These are phyloP conservation scores for Eupithecia tripunctaria DNA, from an alignment of 2,888 invertebrate species.

Conservation along the genomic window DNA sequence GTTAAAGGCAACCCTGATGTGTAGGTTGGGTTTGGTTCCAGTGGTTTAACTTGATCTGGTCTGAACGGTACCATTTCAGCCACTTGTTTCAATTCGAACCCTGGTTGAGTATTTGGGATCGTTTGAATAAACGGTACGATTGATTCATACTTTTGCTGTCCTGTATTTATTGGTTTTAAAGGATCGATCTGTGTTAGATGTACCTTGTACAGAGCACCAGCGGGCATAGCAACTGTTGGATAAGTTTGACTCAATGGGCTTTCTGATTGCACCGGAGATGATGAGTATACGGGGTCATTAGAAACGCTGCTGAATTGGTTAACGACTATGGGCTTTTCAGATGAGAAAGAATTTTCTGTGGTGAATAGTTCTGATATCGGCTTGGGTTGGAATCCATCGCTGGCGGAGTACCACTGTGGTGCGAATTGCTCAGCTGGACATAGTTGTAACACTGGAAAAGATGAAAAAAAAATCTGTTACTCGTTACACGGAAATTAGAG, in stretches of 20 bases:
- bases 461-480: background rate
- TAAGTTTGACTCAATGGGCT: constrained; percentile 3
- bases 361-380: constrained; percentile 74
- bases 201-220: constrained; percentile 28
- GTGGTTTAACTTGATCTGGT: constrained; percentile 12
- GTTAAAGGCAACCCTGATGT: constrained; percentile 18
- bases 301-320: constrained; percentile 35
- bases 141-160: constrained; percentile 13
- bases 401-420: constrained; percentile 76
- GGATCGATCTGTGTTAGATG: constrained; percentile 17
- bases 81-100: background rate
- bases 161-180: constrained; percentile 15
- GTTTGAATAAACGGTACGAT: constrained; percentile 17
- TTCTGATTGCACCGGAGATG: constrained; percentile 43
- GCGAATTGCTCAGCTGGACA: constrained; percentile 69
- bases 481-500: background rate
- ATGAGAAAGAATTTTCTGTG: constrained; percentile 62
- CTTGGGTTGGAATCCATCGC: constrained; percentile 72
- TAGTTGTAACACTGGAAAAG: constrained; percentile 76
- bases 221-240: constrained; percentile 39
- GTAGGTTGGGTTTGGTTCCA: constrained; percentile 12
- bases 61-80: background rate
- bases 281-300: constrained; percentile 46
- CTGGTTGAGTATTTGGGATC: constrained; percentile 15
- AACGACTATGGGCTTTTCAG: constrained; percentile 62